Base-by-base conservation (phyloP, 2,797 vertebrate species). In the Sitta carolinensis region DNA sequence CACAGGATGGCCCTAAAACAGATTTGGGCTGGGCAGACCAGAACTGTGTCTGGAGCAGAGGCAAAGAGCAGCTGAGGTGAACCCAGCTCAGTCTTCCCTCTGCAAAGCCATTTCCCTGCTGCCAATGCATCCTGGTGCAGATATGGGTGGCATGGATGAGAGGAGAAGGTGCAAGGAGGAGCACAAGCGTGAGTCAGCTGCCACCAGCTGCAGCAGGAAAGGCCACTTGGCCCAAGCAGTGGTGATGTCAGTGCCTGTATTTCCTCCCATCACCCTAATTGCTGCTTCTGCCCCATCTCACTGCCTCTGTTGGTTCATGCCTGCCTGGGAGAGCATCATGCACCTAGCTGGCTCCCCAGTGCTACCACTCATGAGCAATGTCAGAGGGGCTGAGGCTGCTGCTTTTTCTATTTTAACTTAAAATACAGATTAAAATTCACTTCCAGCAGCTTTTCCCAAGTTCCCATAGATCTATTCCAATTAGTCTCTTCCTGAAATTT, bases 391-490 rank as follows among this genome's bases (percentile, higher is more conserved):
- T 66, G 63, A 54, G 55, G 27, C 42, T 73, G 55, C 29, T 43
- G 22, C 13, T 25, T 34, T 66, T 29, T 20, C 21, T 55, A 67
- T 55, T 64, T 69, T 7, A 79, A 21, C 54, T 83, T 59, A 55
- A 82, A 92, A 34, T 40, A 50, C 55, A 80, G 76, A 77, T 82
- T 73, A 57, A 80, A 61, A 90, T 68, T 86, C 43, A 43, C 47
- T 91, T 72, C 23, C 59, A n/a, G 45, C 26, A 78, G 74, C 69
- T 94, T 92, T 80, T 57, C 90, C 85, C 88, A 88, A 62, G 74
- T 69, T 93, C 75, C 58, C 2, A 3, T 77, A 87, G 94, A 93
- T 96, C 94, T 87, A 90, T 96, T 92, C 94, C 89, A 94, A 82
- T 90, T 87, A 96, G 74, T 89, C 40, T 62, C 43, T 82, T 69